phyloP scores from a whole-genome alignment of 2,888 invertebrate genomes.

The Glyphotaelius pellucidus region DNA sequence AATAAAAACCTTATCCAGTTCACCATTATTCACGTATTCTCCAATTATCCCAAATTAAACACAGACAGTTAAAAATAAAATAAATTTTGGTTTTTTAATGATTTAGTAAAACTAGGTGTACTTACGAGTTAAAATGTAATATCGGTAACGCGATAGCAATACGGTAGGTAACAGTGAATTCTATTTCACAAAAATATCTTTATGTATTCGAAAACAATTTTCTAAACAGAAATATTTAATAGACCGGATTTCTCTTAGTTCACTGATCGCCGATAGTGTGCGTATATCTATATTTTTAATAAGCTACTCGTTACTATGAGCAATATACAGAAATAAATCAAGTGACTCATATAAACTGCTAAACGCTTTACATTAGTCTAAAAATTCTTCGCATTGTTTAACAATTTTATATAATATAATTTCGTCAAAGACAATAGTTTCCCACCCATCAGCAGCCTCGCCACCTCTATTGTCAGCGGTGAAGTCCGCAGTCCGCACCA shows the following conservation, averaged over 20 bases:
- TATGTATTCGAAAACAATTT: neutral
- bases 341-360: neutral
- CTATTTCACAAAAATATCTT: neutral
- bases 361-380: neutral
- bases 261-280: neutral
- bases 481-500: conserved; percentile 49
- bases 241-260: neutral
- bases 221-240: neutral
- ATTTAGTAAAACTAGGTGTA: too few relatives aligned
- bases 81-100: too few relatives aligned
- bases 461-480: neutral
- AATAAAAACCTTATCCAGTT: too few relatives aligned
- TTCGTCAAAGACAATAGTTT: conserved; percentile 15
- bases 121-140: too few relatives aligned
- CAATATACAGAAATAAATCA: neutral
- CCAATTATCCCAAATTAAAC: too few relatives aligned
- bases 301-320: neutral
- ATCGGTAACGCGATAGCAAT: neutral
- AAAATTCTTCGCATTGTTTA: neutral
- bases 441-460: neutral
- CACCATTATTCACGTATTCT: too few relatives aligned
- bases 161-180: neutral
- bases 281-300: neutral
- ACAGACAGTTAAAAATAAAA: too few relatives aligned
- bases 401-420: neutral